A percentile compares a stretch with the other conserved stretches of the same genome.
phyloP scores from a whole-genome alignment of 2,113 vertebrate species.

The Amphilophus citrinellus region DNA sequence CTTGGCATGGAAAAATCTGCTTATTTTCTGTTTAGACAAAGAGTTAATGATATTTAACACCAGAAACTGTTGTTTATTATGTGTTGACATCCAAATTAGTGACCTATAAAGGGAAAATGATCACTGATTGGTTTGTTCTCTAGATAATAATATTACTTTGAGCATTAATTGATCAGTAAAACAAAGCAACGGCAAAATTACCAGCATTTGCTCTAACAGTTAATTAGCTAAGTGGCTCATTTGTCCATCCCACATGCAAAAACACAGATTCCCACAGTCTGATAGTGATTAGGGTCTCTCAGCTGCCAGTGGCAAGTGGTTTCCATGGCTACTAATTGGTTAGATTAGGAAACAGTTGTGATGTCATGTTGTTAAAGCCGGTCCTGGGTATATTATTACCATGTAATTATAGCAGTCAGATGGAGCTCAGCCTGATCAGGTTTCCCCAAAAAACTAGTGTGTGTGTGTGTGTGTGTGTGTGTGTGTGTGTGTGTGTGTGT shows the following conservation, averaged over 20 bases:
- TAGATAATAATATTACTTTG: not conserved
- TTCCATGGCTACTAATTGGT: slow-evolving; percentile 68
- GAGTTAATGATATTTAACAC: not conserved
- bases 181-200: slow-evolving; percentile 4
- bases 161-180: not conserved
- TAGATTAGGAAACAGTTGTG: slow-evolving; percentile 64
- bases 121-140: not conserved
- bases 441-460: slow-evolving; percentile 30
- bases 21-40: not conserved
- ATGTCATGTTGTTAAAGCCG: slow-evolving; percentile 70
- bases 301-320: slow-evolving; percentile 29
- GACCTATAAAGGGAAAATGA: not conserved
- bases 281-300: slow-evolving; percentile 44
- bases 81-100: slow-evolving; percentile 5
- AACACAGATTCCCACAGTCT: slow-evolving; percentile 43
- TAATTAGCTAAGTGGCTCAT: slow-evolving; percentile 1
- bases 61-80: not conserved
- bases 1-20: not conserved
- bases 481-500: slow-evolving; percentile 2
- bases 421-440: slow-evolving; percentile 31
- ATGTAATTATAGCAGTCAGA: slow-evolving; percentile 61
- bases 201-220: slow-evolving; percentile 13
- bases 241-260: slow-evolving; percentile 14
- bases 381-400: slow-evolving; percentile 58
- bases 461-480: not conserved